phyloP scores from a whole-genome alignment of 2,113 vertebrate genomes.

The Silurus meridionalis region DNA sequence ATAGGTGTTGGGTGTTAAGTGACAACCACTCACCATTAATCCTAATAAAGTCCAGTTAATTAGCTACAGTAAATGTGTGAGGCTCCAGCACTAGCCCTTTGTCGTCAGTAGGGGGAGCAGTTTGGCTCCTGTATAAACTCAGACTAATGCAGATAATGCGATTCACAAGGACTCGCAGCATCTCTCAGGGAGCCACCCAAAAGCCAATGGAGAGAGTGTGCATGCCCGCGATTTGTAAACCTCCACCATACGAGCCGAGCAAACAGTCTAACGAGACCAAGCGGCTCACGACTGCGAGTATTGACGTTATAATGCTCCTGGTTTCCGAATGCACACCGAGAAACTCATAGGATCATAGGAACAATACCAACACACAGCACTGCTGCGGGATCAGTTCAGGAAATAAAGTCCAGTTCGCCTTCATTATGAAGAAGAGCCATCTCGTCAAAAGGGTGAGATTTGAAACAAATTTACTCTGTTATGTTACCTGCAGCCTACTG shows the following conservation, averaged over 20 bases:
- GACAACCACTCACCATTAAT: background rate
- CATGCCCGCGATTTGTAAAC: conserved; percentile 47
- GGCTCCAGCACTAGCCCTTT: background rate
- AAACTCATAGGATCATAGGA: background rate
- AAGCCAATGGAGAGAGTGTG: conserved; percentile 48
- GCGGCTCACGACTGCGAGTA: conserved; percentile 19
- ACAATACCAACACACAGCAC: background rate
- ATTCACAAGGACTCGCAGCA: conserved; percentile 37
- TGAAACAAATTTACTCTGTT: background rate
- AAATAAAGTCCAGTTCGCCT: conserved; percentile 11
- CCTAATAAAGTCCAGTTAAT: background rate
- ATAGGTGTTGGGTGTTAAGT: background rate
- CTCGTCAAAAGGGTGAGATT: conserved; percentile 80
- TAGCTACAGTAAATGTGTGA: background rate
- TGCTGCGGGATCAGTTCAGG: background rate
- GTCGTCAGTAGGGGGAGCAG: conserved; percentile 73
- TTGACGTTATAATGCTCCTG: conserved; percentile 1
- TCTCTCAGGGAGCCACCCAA: conserved; percentile 42
- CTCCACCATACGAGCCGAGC: conserved; percentile 15
- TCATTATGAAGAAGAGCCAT: conserved; percentile 85
- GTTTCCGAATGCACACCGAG: background rate
- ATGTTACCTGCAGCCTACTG: background rate
- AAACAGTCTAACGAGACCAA: conserved; percentile 16
- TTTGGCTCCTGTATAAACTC: conserved; percentile 55
- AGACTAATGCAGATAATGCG: background rate